phyloP scores from a whole-genome alignment of 2,797 vertebrate species.

The Oryzias dopingdopingensis region DNA sequence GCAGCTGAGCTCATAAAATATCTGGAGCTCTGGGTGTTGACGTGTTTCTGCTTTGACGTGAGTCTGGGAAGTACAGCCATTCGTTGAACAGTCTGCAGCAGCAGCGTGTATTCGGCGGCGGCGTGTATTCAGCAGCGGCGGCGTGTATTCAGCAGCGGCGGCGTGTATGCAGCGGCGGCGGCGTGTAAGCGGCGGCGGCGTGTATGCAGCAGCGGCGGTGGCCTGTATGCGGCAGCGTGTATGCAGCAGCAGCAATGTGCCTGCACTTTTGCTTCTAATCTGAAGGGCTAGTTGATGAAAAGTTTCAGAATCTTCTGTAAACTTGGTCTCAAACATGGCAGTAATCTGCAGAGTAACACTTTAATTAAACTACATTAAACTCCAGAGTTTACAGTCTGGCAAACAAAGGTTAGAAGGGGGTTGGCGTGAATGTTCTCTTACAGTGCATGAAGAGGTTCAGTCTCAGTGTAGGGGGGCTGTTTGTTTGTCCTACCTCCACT shows the following conservation, averaged over 20 bases:
- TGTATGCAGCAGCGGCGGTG: too few relatives aligned
- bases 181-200: too few relatives aligned
- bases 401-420: neutral
- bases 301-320: neutral
- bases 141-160: too few relatives aligned
- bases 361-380: neutral
- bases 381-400: neutral
- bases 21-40: slow-evolving; percentile 22
- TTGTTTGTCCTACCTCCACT: slow-evolving; percentile 31
- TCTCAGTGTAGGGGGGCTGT: slow-evolving; percentile 1
- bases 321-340: neutral
- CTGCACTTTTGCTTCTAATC: too few relatives aligned
- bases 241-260: too few relatives aligned
- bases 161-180: too few relatives aligned
- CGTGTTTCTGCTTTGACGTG: slow-evolving; percentile 31
- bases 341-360: neutral
- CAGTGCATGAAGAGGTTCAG: neutral
- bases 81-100: too few relatives aligned
- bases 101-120: too few relatives aligned
- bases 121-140: too few relatives aligned
- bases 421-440: neutral
- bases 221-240: too few relatives aligned
- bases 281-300: neutral
- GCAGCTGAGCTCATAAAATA: slow-evolving; percentile 14
- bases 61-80: too few relatives aligned